Evolutionary conservation across 2,888 invertebrate species (phyloP).

Genomic region (Cephonodes hylas): DNA sequence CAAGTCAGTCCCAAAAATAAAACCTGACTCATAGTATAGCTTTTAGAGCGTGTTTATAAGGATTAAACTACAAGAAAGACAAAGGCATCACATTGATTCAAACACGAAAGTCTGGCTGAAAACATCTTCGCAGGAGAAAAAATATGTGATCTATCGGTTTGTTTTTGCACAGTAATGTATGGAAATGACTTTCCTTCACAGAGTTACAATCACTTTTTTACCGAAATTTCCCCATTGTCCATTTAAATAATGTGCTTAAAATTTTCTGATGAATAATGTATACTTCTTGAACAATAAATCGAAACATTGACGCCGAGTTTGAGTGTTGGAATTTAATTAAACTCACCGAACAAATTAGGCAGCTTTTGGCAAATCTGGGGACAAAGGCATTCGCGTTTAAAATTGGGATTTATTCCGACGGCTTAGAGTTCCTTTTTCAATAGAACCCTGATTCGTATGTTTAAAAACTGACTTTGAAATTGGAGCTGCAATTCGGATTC

Average conservation of each 20-base stretch:
- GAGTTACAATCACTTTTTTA: not conserved
- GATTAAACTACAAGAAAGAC: no score
- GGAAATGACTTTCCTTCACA: not conserved
- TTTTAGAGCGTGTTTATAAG: no score
- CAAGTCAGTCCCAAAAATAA: no score
- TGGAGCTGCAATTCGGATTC: not conserved
- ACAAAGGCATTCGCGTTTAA: not conserved
- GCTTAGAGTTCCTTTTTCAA: not conserved
- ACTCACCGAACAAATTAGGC: slow-evolving; percentile 8
- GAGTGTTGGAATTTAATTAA: slow-evolving; percentile 15
- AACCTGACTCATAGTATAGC: no score
- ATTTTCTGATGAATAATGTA: slow-evolving; percentile 5
- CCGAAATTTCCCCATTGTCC: not conserved
- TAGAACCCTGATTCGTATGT: not conserved
- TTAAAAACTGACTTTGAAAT: not conserved
- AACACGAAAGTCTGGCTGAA: not conserved
- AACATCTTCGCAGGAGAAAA: not conserved
- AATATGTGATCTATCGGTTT: not conserved
- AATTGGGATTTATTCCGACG: not conserved
- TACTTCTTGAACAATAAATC: slow-evolving; percentile 5
- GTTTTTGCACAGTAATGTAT: not conserved
- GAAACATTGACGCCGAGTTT: slow-evolving; percentile 4
- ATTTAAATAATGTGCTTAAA: not conserved
- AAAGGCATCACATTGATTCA: no score
- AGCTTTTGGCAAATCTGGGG: not conserved